Conservation (phyloP, 2,797 vertebrate genomes). For the Garrulus glandarius region DNA sequence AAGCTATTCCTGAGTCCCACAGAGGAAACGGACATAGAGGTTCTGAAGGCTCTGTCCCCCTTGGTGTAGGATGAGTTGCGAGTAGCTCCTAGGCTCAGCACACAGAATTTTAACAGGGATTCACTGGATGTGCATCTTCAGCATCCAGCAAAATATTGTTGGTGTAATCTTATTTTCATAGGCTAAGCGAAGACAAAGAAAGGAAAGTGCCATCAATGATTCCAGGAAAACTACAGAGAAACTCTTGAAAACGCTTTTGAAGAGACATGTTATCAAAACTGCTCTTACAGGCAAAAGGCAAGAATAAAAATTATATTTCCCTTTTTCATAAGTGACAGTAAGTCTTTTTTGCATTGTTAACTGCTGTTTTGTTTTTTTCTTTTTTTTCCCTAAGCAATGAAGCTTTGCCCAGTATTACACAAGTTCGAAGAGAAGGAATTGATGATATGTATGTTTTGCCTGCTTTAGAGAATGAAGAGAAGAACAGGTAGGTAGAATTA, state of each 20-base stretch:
- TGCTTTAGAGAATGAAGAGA: conserved; percentile 82
- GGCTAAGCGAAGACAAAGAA: conserved; percentile 89
- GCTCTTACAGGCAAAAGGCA: conserved; percentile 80
- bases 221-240: conserved; percentile 91
- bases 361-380: not conserved
- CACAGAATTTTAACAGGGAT: not conserved
- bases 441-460: conserved; percentile 90
- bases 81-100: not conserved
- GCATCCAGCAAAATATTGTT: not conserved
- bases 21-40: accelerated
- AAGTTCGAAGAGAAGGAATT: conserved; percentile 81
- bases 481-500: conserved; percentile 80
- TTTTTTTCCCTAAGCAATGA: conserved; percentile 76
- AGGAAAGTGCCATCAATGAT: conserved; percentile 82
- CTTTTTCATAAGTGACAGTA: not conserved
- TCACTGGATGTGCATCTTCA: not conserved
- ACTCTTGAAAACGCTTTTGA: conserved; percentile 90
- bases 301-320: not conserved
- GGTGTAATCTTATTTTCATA: conserved; percentile 43
- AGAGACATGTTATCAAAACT: conserved; percentile 90
- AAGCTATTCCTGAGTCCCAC: not conserved
- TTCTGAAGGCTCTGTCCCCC: not conserved
- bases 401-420: conserved; percentile 85
- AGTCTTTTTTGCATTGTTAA: not conserved
- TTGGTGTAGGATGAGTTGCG: not conserved